Conservation (phyloP, 2,113 vertebrate species). For the Hippocampus comes region DNA sequence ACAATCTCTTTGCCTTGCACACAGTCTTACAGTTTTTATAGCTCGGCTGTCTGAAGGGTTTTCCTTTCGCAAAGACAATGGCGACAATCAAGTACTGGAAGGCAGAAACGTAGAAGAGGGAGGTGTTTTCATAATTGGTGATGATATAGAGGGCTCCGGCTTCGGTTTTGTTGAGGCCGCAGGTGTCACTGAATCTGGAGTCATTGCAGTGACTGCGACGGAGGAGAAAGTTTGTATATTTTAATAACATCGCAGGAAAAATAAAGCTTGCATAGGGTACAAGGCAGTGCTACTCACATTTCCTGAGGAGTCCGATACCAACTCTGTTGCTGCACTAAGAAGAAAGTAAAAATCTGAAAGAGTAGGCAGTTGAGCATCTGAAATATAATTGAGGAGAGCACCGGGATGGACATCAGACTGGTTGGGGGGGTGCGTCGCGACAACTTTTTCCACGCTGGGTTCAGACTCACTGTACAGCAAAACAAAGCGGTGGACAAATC, state of each 20-base stretch:
- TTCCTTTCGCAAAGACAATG: constrained; percentile 93
- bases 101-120: constrained; percentile 91
- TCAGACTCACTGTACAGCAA: constrained; percentile 86
- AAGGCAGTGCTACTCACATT: constrained; percentile 77
- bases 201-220: constrained; percentile 76
- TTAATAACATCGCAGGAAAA: neutral
- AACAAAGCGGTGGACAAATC: neutral
- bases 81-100: constrained; percentile 97
- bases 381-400: constrained; percentile 87
- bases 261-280: neutral
- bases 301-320: constrained; percentile 83
- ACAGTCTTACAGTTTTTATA: constrained; percentile 87
- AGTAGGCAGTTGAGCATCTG: constrained; percentile 88
- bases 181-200: constrained; percentile 46
- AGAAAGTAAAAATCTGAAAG: constrained; percentile 85
- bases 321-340: constrained; percentile 80
- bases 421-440: constrained; percentile 85
- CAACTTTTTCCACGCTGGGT: constrained; percentile 91
- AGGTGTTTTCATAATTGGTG: constrained; percentile 92
- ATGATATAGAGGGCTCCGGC: constrained; percentile 78
- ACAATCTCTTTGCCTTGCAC: neutral
- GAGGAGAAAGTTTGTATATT: constrained; percentile 6
- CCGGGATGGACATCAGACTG: constrained; percentile 86
- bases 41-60: constrained; percentile 93
- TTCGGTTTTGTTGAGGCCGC: constrained; percentile 62